Base-by-base conservation (phyloP, 2,888 invertebrate species). In the Pachydiplax longipennis region DNA sequence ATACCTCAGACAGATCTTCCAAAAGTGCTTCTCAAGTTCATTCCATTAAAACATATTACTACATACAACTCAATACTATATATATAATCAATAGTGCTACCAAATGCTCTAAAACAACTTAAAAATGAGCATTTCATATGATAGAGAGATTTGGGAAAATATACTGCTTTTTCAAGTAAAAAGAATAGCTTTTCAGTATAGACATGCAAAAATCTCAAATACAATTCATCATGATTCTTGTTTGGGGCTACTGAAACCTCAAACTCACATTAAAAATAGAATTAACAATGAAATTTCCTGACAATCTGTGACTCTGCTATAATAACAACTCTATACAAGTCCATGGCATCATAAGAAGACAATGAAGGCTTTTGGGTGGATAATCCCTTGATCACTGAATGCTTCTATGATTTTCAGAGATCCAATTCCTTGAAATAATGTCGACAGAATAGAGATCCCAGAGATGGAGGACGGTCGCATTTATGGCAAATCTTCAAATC, bases 361-460 rank as follows among this genome's bases (percentile, higher is more conserved):
- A 61, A 61, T 61, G 35, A 87, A 87, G 87, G 87, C 87, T 87
- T 87, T 87, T 35, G 61, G 87, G 61, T 87, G 40, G 87, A 87
- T 61, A 61, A 65, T 87, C 73, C 31, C 58, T 65, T 31, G n/a
- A 37, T 65, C 87, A 90, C 90, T 80, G 25, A 3, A 25, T 90
- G 80, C 40, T 13, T n/a, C 31, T 22, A 80, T n/a, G 18, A 44
- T n/a, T 31, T 37, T 91, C 91, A 92, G 80, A 94, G 92, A 92
- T 93, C 93, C 90, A 94, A 92, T 87, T 93, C 93, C 91, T 93
- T 97, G 94, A 98, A 98, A 94, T 97, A 98, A 93, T 97, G 97
- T 92, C 98, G 95, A 94, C 98, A 98, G 94, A 97, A 98, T 90
- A 97, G 95, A 48, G 98, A 96, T 92, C 97, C 96, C 92, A 96